phyloP scores from a whole-genome alignment of 37 sponge, comb jelly and placozoan genomes.

The Mnemiopsis leidyi region DNA sequence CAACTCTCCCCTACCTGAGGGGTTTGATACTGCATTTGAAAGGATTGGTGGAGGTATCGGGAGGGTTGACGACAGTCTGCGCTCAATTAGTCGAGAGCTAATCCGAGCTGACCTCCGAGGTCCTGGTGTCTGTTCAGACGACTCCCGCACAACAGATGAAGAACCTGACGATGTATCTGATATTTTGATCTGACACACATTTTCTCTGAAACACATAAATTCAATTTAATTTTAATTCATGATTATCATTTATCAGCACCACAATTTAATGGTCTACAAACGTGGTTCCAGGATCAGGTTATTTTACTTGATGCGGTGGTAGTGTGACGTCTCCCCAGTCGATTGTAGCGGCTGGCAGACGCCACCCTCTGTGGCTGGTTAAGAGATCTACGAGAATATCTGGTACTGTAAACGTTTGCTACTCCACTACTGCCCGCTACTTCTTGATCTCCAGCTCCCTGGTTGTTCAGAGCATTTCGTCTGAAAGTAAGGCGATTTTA shows the following conservation, averaged over 20 bases:
- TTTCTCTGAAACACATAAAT: too few species aligned
- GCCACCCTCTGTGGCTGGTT: slow-evolving; percentile 9
- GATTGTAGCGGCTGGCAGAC: not conserved
- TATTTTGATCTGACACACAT: too few species aligned
- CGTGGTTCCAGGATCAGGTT: too few species aligned
- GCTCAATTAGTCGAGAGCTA: not conserved
- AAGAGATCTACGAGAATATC: not conserved
- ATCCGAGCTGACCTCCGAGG: slow-evolving; percentile 42
- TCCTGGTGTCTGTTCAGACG: slow-evolving; percentile 47
- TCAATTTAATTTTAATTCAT: too few species aligned
- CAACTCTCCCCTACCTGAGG: not conserved
- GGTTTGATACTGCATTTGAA: not conserved
- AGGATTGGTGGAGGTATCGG: not conserved
- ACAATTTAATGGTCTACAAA: too few species aligned
- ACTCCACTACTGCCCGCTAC: not conserved
- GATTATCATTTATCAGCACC: too few species aligned
- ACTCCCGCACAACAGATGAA: not conserved
- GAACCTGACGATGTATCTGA: not conserved
- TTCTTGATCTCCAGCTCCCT: not conserved
- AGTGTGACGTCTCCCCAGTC: not conserved
- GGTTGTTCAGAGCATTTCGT: not conserved
- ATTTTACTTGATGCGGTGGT: slow-evolving; percentile 1
- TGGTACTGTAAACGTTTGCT: not conserved
- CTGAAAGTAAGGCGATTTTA: too few species aligned
- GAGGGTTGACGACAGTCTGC: not conserved